A percentile compares a stretch with the other conserved stretches of the same genome.
Conservation (phyloP, 2,113 vertebrate genomes). For the Scytalopus superciliaris region DNA sequence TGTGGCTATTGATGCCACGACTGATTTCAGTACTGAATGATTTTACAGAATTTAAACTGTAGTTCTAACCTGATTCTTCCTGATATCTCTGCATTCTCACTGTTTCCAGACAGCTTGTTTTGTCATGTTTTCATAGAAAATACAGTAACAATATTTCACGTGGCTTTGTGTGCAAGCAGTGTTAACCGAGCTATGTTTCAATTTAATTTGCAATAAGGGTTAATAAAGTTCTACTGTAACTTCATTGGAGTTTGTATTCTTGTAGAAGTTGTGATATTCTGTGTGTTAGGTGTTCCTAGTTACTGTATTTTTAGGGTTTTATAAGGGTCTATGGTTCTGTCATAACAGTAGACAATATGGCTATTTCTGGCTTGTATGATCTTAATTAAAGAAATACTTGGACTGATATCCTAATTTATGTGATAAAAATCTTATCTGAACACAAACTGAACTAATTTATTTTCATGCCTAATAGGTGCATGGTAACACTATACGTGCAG, state of each 20-base stretch:
- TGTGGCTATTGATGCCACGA: not conserved
- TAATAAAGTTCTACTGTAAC: slow-evolving; percentile 44
- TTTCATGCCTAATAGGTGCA: not conserved
- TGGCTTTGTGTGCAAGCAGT: not conserved
- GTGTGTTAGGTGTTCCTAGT: not conserved
- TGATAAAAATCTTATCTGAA: not conserved
- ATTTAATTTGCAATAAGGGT: slow-evolving; percentile 10
- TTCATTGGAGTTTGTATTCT: slow-evolving; percentile 36
- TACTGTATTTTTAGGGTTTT: not conserved
- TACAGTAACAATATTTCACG: not conserved
- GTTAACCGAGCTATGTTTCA: not conserved
- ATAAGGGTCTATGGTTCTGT: not conserved
- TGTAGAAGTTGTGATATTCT: not conserved
- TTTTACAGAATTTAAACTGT: slow-evolving; percentile 40
- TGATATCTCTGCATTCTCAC: not conserved
- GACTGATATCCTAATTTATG: not conserved
- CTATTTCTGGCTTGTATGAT: not conserved
- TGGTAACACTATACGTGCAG: not conserved
- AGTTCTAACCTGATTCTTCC: not conserved
- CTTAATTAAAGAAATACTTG: not conserved
- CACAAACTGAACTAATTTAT: not conserved
- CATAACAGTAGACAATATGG: not conserved
- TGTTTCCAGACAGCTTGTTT: not conserved
- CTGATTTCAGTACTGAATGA: not conserved
- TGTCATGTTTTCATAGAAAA: not conserved